Evolutionary conservation across 2,888 invertebrate species (phyloP).

Genomic region (Conistra vaccinii): DNA sequence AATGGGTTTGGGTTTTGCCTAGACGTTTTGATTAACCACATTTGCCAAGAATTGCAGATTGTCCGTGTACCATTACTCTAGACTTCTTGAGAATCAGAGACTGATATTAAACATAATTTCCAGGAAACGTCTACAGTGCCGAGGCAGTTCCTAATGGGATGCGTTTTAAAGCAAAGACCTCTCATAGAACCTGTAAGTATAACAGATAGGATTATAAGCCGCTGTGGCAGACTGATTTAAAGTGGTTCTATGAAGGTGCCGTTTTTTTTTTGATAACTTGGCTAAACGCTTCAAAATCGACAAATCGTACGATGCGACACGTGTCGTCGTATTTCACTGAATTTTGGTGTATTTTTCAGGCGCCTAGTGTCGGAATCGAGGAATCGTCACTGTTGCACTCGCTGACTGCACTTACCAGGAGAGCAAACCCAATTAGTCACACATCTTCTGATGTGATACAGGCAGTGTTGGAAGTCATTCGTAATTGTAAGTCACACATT

Average conservation of each 20-base stretch:
- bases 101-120: neutral
- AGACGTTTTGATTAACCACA: neutral
- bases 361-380: conserved; percentile 39
- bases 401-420: conserved; percentile 40
- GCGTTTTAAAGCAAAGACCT: conserved; percentile 33
- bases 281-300: neutral
- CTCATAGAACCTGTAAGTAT: conserved; percentile 53
- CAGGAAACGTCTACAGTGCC: conserved; percentile 66
- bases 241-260: neutral
- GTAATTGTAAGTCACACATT: conserved; percentile 52
- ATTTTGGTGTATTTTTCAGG: conserved; percentile 28
- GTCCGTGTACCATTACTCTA: neutral
- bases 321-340: neutral
- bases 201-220: neutral
- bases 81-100: neutral
- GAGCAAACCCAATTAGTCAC: conserved; percentile 50
- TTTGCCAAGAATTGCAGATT: neutral
- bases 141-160: conserved; percentile 56
- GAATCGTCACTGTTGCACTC: conserved; percentile 54
- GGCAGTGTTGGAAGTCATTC: conserved; percentile 49
- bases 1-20: no score
- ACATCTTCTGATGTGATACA: conserved; percentile 49
- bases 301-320: neutral
- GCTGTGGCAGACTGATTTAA: neutral
- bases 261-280: no score